phyloP scores from a whole-genome alignment of 2,797 vertebrate species.

The Micropoecilia bifurca region DNA sequence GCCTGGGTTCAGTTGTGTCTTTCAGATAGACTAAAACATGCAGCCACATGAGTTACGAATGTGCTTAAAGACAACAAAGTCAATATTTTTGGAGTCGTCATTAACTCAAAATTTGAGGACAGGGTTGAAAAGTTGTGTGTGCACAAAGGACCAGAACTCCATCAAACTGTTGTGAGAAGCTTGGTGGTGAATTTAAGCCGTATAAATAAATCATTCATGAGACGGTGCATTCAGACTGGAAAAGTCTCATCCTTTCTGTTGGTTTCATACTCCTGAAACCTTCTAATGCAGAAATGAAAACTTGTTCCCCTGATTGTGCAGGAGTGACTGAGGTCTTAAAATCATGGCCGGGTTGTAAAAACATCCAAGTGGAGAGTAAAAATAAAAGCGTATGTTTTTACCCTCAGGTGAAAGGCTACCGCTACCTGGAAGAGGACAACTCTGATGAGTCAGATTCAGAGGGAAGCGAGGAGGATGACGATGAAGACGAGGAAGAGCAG shows the following conservation, averaged over 20 bases:
- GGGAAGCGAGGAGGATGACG: constrained; percentile 60
- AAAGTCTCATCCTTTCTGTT: background rate
- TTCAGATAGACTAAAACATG: too few relatives aligned
- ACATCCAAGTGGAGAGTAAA: constrained; percentile 5
- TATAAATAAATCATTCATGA: background rate
- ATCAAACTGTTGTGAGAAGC: background rate
- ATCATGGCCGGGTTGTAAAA: constrained; percentile 8
- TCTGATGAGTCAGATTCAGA: constrained; percentile 91
- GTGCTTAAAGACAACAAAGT: too few relatives aligned
- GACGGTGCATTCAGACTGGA: background rate
- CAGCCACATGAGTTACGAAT: too few relatives aligned
- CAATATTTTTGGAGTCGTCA: background rate
- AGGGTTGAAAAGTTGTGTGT: background rate
- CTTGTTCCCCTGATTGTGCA: background rate
- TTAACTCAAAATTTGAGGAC: background rate
- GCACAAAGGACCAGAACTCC: background rate
- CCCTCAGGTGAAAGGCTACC: constrained; percentile 89
- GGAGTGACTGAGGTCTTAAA: background rate
- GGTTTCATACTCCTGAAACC: background rate
- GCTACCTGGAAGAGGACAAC: constrained; percentile 93
- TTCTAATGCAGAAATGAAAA: background rate
- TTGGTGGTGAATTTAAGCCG: background rate
- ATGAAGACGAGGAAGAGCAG: constrained; percentile 25
- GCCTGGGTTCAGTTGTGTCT: too few relatives aligned
- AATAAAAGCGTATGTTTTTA: background rate